phyloP scores from a whole-genome alignment of 2,888 invertebrate species.

The Epistrophella euchroma region DNA sequence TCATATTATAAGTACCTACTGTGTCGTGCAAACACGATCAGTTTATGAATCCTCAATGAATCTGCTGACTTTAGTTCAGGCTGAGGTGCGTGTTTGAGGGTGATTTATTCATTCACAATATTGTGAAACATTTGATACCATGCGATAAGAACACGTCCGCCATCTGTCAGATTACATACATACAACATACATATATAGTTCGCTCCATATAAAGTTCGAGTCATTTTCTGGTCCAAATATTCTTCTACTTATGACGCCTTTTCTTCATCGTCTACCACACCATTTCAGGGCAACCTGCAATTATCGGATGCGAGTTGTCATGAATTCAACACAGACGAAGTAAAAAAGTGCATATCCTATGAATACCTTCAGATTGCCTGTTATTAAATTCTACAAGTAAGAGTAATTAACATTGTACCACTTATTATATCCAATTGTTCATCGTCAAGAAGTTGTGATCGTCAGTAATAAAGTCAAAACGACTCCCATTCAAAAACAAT shows the following conservation, averaged over 20 bases:
- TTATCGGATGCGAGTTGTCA: slow-evolving; percentile 21
- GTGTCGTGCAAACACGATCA: not conserved
- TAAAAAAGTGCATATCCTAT: not conserved
- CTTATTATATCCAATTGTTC: slow-evolving; percentile 3
- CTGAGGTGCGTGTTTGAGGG: slow-evolving; percentile 15
- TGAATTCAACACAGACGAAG: not conserved
- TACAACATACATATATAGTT: not conserved
- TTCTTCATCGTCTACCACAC: slow-evolving; percentile 1
- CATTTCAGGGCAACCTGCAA: slow-evolving; percentile 9
- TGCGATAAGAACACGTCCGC: slow-evolving; percentile 25
- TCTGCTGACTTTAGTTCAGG: not conserved
- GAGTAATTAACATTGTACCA: slow-evolving; percentile 34
- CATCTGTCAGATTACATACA: not conserved
- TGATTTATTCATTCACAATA: slow-evolving; percentile 25
- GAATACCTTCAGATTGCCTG: slow-evolving; percentile 21
- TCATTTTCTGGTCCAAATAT: not conserved
- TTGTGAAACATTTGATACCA: slow-evolving; percentile 22
- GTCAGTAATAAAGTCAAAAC: slow-evolving; percentile 22
- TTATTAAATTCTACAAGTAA: slow-evolving; percentile 18
- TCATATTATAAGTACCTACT: not conserved
- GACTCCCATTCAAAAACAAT: slow-evolving; percentile 17
- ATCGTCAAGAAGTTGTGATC: slow-evolving; percentile 1
- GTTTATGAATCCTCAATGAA: slow-evolving; percentile 16
- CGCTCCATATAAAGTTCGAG: not conserved
- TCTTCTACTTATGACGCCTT: not conserved